phyloP scores from a whole-genome alignment of 2,888 invertebrate genomes.

The Harpagoxenus sublaevis region DNA sequence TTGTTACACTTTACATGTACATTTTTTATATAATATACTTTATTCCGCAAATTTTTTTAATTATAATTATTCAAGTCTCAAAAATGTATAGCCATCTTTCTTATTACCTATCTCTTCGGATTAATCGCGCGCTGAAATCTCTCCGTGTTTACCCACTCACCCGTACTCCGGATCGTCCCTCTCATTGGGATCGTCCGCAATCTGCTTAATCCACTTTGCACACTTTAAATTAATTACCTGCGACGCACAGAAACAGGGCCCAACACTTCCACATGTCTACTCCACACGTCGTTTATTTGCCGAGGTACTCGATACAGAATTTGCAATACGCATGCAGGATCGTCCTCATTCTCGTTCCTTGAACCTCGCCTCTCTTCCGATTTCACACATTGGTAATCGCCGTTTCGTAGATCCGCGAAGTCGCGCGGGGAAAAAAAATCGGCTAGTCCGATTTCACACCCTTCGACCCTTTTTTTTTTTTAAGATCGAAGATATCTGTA shows the following conservation, averaged over 20 bases:
- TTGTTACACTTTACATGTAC: not conserved
- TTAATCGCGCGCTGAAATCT: not conserved
- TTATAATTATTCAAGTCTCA: not conserved
- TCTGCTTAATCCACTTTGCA: slow-evolving; percentile 7
- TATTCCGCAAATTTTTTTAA: slow-evolving; percentile 13
- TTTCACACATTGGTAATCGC: slow-evolving; percentile 13
- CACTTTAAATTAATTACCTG: slow-evolving; percentile 77
- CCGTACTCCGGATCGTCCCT: not conserved
- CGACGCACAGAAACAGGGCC: slow-evolving; percentile 78
- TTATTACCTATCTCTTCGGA: not conserved
- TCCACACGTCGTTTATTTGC: slow-evolving; percentile 66
- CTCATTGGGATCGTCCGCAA: slow-evolving; percentile 16
- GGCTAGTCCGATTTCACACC: not conserved
- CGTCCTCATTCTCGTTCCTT: slow-evolving; percentile 70
- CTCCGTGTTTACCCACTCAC: slow-evolving; percentile 26
- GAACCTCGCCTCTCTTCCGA: slow-evolving; percentile 19
- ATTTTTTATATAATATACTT: not conserved
- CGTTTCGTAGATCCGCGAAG: not conserved
- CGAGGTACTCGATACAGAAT: slow-evolving; percentile 61
- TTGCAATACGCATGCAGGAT: slow-evolving; percentile 60
- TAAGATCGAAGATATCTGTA: not conserved
- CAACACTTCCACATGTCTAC: slow-evolving; percentile 77
- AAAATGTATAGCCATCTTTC: not conserved
- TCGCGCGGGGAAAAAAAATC: not conserved
- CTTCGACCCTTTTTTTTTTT: not conserved